Evolutionary conservation across 2,797 vertebrate species (phyloP).

Genomic region (Anableps anableps): DNA sequence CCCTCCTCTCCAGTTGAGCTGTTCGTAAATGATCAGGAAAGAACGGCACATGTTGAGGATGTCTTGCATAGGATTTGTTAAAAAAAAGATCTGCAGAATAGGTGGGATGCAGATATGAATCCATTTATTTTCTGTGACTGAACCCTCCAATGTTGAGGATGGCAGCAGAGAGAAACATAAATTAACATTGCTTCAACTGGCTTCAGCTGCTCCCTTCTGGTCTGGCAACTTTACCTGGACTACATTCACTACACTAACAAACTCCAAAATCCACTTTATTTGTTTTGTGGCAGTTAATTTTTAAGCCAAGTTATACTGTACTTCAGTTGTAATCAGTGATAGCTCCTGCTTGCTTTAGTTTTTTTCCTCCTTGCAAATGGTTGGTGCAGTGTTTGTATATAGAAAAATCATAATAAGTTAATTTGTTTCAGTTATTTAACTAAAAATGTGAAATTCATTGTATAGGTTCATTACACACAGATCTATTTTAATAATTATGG

Average conservation of each 20-base stretch:
- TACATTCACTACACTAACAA: conserved; percentile 4
- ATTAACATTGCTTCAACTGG: background rate
- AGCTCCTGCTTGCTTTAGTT: too few species aligned
- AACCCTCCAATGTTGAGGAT: background rate
- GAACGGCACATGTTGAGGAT: background rate
- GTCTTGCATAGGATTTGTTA: background rate
- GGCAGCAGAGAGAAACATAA: background rate
- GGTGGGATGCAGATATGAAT: background rate
- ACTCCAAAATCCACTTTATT: background rate
- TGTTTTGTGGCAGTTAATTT: conserved; percentile 20
- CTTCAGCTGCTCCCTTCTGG: conserved; percentile 1
- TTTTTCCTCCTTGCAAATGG: background rate
- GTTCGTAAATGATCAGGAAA: background rate
- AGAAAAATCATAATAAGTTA: background rate
- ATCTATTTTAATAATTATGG: background rate
- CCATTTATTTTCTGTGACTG: too few species aligned
- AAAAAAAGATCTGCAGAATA: background rate
- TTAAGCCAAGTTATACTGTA: background rate
- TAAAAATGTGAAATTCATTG: background rate
- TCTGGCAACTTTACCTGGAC: conserved; percentile 17
- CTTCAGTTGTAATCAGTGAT: background rate
- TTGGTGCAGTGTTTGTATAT: background rate
- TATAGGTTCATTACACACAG: background rate
- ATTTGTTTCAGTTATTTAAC: background rate
- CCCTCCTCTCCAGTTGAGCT: background rate